Percentiles rank a stretch among this genome's conserved stretches.
Conservation (phyloP, 2,888 invertebrate species). For the Philhelius pedissequus region DNA sequence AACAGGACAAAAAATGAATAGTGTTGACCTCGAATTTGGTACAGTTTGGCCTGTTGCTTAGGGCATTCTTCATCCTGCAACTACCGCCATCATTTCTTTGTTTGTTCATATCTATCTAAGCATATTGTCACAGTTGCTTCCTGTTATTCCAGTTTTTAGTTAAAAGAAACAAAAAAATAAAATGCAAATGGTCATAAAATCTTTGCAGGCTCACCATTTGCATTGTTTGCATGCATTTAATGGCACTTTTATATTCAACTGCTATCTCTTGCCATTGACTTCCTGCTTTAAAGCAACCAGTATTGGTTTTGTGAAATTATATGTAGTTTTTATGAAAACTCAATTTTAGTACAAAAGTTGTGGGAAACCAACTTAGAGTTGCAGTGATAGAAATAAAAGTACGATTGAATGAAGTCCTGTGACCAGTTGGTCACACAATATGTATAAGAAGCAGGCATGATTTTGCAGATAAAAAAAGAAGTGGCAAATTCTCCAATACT, state of each 20-base stretch:
- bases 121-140: slow-evolving; percentile 33
- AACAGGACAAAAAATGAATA: not conserved
- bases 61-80: not conserved
- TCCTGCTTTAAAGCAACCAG: not conserved
- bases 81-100: not conserved
- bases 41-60: slow-evolving; percentile 50
- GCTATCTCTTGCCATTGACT: not conserved
- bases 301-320: not conserved
- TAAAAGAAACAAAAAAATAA: not conserved
- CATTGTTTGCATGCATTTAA: slow-evolving; percentile 35
- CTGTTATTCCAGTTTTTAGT: slow-evolving; percentile 10
- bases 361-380: too few relatives aligned
- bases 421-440: too few relatives aligned
- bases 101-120: not conserved
- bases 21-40: slow-evolving; percentile 46
- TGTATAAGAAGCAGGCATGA: too few relatives aligned
- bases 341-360: too few relatives aligned
- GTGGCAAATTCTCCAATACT: too few relatives aligned
- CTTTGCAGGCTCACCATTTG: slow-evolving; percentile 18
- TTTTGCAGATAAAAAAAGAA: too few relatives aligned
- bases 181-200: slow-evolving; percentile 37
- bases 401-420: too few relatives aligned
- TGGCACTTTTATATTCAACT: not conserved
- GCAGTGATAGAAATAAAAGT: too few relatives aligned
- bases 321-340: too few relatives aligned